Percentiles rank a stretch among this genome's conserved stretches.
Conservation (phyloP, 2,797 vertebrate species). For the Myripristis murdjan region DNA sequence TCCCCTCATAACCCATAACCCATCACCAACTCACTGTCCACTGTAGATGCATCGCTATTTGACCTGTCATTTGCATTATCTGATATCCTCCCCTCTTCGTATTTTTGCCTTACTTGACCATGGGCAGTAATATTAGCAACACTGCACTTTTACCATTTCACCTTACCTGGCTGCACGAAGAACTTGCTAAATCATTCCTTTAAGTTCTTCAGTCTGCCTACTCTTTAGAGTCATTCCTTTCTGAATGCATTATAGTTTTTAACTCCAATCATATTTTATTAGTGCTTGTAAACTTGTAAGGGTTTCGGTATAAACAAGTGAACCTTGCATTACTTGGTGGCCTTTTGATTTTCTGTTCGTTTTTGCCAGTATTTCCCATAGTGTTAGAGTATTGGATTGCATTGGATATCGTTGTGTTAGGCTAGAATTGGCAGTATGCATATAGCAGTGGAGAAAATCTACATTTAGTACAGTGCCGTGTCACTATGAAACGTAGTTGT, state of each 20-base stretch:
- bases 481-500: neutral
- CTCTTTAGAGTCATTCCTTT: slow-evolving; percentile 13
- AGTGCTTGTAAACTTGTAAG: neutral
- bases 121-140: slow-evolving; percentile 5
- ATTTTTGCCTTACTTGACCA: slow-evolving; percentile 29
- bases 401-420: slow-evolving; percentile 12
- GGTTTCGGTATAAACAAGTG: neutral
- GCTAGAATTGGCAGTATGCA: neutral
- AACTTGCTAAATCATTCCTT: slow-evolving; percentile 17
- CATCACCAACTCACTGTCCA: slow-evolving; percentile 75
- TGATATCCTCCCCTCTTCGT: slow-evolving; percentile 52
- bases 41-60: slow-evolving; percentile 64
- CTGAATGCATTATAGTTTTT: slow-evolving; percentile 4
- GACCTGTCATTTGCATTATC: slow-evolving; percentile 65
- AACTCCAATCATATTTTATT: neutral
- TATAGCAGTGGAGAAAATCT: neutral
- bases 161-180: slow-evolving; percentile 22
- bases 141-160: slow-evolving; percentile 37
- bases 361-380: slow-evolving; percentile 4
- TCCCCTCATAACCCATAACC: slow-evolving; percentile 81
- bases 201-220: slow-evolving; percentile 25
- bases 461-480: neutral
- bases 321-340: neutral
- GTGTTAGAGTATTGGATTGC: neutral
- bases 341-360: neutral